A percentile compares a stretch with the other conserved stretches of the same genome.
phyloP scores from a whole-genome alignment of 2,113 vertebrate species.

The Mus pahari region DNA sequence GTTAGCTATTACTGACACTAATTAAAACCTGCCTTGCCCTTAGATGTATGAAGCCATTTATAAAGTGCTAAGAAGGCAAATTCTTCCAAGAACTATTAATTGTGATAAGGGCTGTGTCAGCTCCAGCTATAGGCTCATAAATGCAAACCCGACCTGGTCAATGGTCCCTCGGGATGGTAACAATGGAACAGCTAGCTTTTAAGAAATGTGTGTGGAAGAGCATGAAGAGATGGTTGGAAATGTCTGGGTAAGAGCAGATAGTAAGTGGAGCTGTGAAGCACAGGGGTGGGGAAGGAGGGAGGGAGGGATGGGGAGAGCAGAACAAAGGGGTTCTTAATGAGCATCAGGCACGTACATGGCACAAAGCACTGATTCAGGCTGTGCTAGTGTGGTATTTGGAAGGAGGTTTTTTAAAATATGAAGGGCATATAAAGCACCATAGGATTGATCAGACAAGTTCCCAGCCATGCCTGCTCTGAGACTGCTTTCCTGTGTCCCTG shows the following conservation, averaged over 20 bases:
- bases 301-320: background rate
- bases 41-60: constrained; percentile 75
- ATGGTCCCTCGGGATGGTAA: constrained; percentile 60
- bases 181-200: constrained; percentile 66
- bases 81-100: constrained; percentile 80
- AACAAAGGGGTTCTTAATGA: constrained; percentile 75
- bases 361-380: constrained; percentile 54
- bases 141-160: constrained; percentile 72
- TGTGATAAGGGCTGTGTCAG: constrained; percentile 71
- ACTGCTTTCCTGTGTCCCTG: background rate
- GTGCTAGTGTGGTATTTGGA: constrained; percentile 34
- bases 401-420: constrained; percentile 52
- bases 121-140: constrained; percentile 73
- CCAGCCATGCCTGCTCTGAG: background rate
- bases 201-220: constrained; percentile 36
- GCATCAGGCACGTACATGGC: constrained; percentile 39
- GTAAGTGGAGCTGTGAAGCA: constrained; percentile 14
- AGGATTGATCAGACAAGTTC: background rate
- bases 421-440: constrained; percentile 30
- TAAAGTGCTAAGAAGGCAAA: constrained; percentile 76
- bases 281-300: background rate
- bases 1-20: constrained; percentile 76
- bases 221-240: constrained; percentile 61
- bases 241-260: constrained; percentile 65
- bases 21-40: constrained; percentile 78